Evolutionary conservation across 2,888 invertebrate species (phyloP).

Genomic region (Zhengitettix transpicula): DNA sequence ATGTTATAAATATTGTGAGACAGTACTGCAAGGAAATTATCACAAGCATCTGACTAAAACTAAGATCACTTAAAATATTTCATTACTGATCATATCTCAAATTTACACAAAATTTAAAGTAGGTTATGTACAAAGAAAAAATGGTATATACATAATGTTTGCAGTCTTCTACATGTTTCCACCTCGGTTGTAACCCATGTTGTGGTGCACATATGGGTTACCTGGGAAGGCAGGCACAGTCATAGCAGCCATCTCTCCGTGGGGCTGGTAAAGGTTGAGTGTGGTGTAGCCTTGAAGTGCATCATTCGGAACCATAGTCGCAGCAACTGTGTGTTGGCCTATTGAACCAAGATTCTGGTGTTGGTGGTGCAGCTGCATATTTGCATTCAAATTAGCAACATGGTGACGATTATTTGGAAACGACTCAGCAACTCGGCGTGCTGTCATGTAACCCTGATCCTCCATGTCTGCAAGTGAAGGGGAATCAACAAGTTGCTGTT

Average conservation of each 20-base stretch:
- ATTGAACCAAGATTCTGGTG: slow-evolving; percentile 6
- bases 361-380: slow-evolving; percentile 7
- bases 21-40: too few species aligned
- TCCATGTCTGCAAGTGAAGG: neutral
- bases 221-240: slow-evolving; percentile 13
- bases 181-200: slow-evolving; percentile 10
- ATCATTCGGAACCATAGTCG: neutral
- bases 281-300: slow-evolving; percentile 8
- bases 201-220: slow-evolving; percentile 13
- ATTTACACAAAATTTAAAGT: too few species aligned
- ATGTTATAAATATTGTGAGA: too few species aligned
- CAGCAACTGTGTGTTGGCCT: neutral
- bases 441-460: neutral
- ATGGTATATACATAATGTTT: too few species aligned
- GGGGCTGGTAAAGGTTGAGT: slow-evolving; percentile 9
- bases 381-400: slow-evolving; percentile 1
- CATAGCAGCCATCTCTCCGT: slow-evolving; percentile 5
- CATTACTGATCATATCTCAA: too few species aligned
- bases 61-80: too few species aligned
- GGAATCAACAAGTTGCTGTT: neutral
- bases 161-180: slow-evolving; percentile 5
- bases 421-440: neutral
- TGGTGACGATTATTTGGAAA: slow-evolving; percentile 1
- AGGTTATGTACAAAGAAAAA: too few species aligned
- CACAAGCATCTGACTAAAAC: too few species aligned